phyloP scores from a whole-genome alignment of 2,113 vertebrate genomes.

The Corythornis madagascariensis region DNA sequence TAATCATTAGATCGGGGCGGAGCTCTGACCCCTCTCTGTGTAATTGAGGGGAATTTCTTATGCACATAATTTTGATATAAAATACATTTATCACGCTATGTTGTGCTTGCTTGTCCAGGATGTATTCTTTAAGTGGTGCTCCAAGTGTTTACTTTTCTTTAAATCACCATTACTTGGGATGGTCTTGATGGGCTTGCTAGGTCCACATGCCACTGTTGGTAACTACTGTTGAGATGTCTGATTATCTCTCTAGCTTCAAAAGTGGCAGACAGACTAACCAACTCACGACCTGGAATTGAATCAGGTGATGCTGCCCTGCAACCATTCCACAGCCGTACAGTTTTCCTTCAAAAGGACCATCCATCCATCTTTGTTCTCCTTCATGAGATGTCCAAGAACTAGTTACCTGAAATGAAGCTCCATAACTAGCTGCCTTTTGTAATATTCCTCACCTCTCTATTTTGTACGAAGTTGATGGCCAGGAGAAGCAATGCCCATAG shows the following conservation, averaged over 20 bases:
- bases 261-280: not conserved
- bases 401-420: not conserved
- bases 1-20: not conserved
- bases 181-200: not conserved
- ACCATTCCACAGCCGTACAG: fast-evolving
- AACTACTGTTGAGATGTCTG: not conserved
- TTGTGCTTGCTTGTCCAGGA: not conserved
- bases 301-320: not conserved
- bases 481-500: not conserved
- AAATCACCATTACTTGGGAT: not conserved
- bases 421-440: not conserved
- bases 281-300: fast-evolving
- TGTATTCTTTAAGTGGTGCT: not conserved
- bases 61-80: not conserved
- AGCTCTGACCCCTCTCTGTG: not conserved
- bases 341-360: not conserved
- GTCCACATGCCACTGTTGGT: not conserved
- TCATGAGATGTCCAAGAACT: not conserved
- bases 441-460: not conserved
- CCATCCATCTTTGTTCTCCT: not conserved
- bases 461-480: not conserved
- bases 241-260: not conserved
- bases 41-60: not conserved
- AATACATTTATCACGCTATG: not conserved
- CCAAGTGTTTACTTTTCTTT: not conserved